Conservation (phyloP, 2,888 invertebrate species). For the Penaeus monodon region DNA sequence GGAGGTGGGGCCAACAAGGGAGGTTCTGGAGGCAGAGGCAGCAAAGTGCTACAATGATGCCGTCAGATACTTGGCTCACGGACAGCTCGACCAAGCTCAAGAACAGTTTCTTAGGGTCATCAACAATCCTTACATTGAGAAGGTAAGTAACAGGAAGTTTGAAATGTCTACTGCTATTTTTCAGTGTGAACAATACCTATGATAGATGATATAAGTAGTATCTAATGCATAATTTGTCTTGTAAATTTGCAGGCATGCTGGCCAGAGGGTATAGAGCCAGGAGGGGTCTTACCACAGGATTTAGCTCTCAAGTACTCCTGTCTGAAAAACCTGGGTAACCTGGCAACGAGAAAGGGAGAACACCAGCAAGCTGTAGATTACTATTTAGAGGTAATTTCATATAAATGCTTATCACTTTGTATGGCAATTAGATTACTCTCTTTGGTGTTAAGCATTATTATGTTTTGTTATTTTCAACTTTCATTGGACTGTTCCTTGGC, state of each 20-base stretch:
- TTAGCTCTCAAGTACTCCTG: constrained; percentile 62
- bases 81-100: constrained; percentile 48
- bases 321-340: constrained; percentile 66
- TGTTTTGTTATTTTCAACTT: too few relatives aligned
- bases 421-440: too few relatives aligned
- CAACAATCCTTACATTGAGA: constrained; percentile 60
- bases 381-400: constrained; percentile 55
- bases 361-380: constrained; percentile 44
- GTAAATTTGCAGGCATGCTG: constrained; percentile 49
- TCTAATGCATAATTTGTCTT: constrained; percentile 2
- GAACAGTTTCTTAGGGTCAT: constrained; percentile 50
- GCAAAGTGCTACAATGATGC: constrained; percentile 55
- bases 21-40: constrained; percentile 59
- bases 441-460: too few relatives aligned
- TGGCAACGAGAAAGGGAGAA: constrained; percentile 65
- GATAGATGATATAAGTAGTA: not conserved
- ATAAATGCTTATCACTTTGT: not conserved
- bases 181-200: not conserved
- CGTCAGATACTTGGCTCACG: constrained; percentile 48
- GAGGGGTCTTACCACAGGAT: constrained; percentile 53
- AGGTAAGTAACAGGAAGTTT: constrained; percentile 40
- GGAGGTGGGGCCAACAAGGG: constrained; percentile 58
- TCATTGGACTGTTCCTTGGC: too few relatives aligned
- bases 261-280: constrained; percentile 41
- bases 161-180: not conserved